Conservation (phyloP, 1,140 invertebrate genomes). For the Drosophila paulistorum region DNA sequence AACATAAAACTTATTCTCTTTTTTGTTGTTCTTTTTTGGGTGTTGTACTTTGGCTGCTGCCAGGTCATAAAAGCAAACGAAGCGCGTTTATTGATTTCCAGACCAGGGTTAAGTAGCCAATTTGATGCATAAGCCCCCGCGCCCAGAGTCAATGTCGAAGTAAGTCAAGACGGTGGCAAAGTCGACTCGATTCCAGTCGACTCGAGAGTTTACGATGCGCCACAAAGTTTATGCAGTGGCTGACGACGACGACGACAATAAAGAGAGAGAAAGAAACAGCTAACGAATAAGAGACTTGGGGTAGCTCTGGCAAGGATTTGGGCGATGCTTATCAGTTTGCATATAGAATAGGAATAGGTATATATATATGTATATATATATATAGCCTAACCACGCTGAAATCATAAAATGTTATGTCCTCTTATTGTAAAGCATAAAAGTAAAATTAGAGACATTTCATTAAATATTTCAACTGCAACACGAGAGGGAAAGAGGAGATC, state of each 20-base stretch:
- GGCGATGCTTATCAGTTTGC: slow-evolving; percentile 51
- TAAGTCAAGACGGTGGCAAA: slow-evolving; percentile 12
- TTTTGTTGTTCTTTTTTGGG: not conserved
- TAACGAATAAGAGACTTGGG: slow-evolving; percentile 9
- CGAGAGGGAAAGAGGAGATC: slow-evolving; percentile 5
- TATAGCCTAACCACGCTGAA: slow-evolving; percentile 32
- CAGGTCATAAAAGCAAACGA: slow-evolving; percentile 59
- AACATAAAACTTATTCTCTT: slow-evolving; percentile 38
- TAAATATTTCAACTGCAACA: slow-evolving; percentile 49
- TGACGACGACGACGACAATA: slow-evolving; percentile 25
- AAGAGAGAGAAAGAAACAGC: not conserved
- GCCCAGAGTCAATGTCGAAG: slow-evolving; percentile 10
- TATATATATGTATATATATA: slow-evolving; percentile 3
- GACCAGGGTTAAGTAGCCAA: slow-evolving; percentile 49
- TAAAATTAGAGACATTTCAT: slow-evolving; percentile 64
- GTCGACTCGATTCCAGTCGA: slow-evolving; percentile 2
- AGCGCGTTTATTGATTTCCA: slow-evolving; percentile 64
- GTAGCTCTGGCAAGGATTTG: slow-evolving; percentile 48
- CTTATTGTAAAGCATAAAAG: slow-evolving; percentile 65
- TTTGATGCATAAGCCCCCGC: slow-evolving; percentile 40
- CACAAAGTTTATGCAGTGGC: slow-evolving; percentile 63
- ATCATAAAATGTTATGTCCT: slow-evolving; percentile 56
- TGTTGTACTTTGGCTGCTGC: slow-evolving; percentile 11
- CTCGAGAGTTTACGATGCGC: slow-evolving; percentile 57
- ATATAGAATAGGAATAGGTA: slow-evolving; percentile 37